Percentiles rank a stretch among this genome's conserved stretches.
Evolutionary conservation across 2,888 invertebrate genomes (phyloP).

Genomic region (Agriopis marginaria): DNA sequence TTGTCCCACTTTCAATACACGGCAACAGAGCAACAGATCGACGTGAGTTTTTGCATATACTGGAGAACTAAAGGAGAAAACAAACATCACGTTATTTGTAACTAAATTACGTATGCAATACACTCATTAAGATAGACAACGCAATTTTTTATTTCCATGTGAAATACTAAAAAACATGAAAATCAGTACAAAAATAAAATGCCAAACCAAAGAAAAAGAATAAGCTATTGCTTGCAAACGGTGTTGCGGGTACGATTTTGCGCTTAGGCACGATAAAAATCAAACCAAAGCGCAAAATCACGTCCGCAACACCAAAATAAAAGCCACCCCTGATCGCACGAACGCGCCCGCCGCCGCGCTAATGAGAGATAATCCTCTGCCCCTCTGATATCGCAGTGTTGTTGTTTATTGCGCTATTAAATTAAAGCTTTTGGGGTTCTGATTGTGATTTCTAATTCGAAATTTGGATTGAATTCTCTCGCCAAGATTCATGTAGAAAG

Average conservation of each 20-base stretch:
- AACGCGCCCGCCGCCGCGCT: conserved; percentile 59
- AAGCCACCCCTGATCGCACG: conserved; percentile 58
- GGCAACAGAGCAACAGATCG: no score
- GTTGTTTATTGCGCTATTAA: conserved; percentile 45
- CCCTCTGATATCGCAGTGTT: conserved; percentile 40
- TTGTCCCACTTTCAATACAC: no score
- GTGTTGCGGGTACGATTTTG: neutral
- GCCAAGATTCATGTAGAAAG: neutral
- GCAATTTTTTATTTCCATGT: no score
- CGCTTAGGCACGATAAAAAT: neutral
- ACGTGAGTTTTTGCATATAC: no score
- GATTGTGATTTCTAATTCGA: conserved; percentile 17
- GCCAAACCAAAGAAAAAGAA: no score
- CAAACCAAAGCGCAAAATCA: conserved; percentile 10
- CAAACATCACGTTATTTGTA: no score
- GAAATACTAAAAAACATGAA: no score
- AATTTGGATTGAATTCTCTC: conserved; percentile 7
- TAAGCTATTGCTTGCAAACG: no score
- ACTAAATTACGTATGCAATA: no score
- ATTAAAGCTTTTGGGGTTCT: conserved; percentile 30
- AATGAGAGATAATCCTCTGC: conserved; percentile 78
- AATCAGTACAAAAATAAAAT: no score
- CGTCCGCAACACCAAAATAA: conserved; percentile 29
- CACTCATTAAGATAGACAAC: no score
- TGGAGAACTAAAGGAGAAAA: no score